Evolutionary conservation across 53 echinoderm and acorn worm genomes (phyloP).

Genomic region (Echinarachnius parma): DNA sequence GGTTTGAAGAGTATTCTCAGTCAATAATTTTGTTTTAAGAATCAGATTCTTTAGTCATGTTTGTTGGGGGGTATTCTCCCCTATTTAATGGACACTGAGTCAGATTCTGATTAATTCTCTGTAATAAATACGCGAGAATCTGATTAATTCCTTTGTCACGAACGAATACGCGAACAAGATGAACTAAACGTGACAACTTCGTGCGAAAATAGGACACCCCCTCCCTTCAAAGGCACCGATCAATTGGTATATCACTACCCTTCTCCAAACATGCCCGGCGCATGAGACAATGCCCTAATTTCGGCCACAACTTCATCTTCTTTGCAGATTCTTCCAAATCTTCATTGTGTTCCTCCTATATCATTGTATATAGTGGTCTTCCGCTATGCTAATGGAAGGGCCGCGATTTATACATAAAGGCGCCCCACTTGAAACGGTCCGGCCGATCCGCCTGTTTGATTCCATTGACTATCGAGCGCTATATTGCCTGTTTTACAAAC

Average conservation of each 20-base stretch:
- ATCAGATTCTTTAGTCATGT: no score
- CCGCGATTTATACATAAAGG: not conserved
- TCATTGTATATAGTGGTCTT: slow-evolving; percentile 34
- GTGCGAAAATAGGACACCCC: slow-evolving; percentile 1
- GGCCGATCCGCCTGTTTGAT: no score
- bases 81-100: no score
- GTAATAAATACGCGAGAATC: no score
- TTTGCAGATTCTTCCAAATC: slow-evolving; percentile 24
- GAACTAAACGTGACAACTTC: not conserved
- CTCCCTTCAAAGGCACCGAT: slow-evolving; percentile 15
- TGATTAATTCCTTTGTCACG: no score
- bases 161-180: slow-evolving; percentile 29
- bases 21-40: no score
- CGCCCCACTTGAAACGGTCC: no score
- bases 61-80: no score
- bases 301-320: not conserved
- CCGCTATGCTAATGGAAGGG: slow-evolving; percentile 32
- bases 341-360: no score
- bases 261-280: not conserved
- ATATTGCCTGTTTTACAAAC: slow-evolving; percentile 30
- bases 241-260: slow-evolving; percentile 4
- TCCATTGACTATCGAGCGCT: not conserved
- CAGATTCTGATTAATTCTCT: no score
- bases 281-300: not conserved
- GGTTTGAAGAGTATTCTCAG: no score